Percentiles rank a stretch among this genome's conserved stretches.
phyloP scores from a whole-genome alignment of 2,888 invertebrate genomes.

The Zaprionus bogoriensis region DNA sequence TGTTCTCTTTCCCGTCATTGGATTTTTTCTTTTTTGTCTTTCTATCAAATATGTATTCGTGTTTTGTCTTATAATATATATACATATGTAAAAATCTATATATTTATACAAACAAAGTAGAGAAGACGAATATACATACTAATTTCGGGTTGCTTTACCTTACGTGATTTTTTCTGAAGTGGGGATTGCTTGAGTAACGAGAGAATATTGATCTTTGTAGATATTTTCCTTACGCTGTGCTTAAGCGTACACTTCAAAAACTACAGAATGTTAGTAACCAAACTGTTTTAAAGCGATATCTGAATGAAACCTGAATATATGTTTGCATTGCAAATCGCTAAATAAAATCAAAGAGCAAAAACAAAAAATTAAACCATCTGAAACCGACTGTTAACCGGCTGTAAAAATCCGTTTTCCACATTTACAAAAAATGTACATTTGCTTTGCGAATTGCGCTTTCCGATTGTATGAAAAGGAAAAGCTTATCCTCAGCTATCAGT shows the following conservation, averaged over 20 bases:
- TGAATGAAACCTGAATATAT: slow-evolving; percentile 21
- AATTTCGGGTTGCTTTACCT: no score
- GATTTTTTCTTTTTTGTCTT: slow-evolving; percentile 17
- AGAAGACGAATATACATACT: no score
- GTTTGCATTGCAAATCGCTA: slow-evolving; percentile 67
- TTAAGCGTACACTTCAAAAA: no score
- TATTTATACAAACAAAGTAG: no score
- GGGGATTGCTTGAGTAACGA: no score
- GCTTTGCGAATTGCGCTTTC: no score
- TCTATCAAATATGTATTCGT: slow-evolving; percentile 29
- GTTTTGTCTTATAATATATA: slow-evolving; percentile 14
- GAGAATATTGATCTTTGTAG: no score
- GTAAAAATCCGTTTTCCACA: slow-evolving; percentile 69
- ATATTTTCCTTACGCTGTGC: no score
- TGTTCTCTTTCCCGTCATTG: slow-evolving; percentile 20
- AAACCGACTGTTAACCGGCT: slow-evolving; percentile 3
- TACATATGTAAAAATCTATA: neutral
- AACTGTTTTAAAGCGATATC: slow-evolving; percentile 52
- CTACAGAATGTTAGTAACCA: no score
- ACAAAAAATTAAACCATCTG: neutral
- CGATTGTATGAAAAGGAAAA: slow-evolving; percentile 19
- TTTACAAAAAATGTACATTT: slow-evolving; percentile 67
- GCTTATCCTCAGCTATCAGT: slow-evolving; percentile 16
- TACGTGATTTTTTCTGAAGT: no score
- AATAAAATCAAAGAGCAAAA: slow-evolving; percentile 15